Base-by-base conservation (phyloP, 2,888 invertebrate genomes). In the Rhimphoctona megacephalus region DNA sequence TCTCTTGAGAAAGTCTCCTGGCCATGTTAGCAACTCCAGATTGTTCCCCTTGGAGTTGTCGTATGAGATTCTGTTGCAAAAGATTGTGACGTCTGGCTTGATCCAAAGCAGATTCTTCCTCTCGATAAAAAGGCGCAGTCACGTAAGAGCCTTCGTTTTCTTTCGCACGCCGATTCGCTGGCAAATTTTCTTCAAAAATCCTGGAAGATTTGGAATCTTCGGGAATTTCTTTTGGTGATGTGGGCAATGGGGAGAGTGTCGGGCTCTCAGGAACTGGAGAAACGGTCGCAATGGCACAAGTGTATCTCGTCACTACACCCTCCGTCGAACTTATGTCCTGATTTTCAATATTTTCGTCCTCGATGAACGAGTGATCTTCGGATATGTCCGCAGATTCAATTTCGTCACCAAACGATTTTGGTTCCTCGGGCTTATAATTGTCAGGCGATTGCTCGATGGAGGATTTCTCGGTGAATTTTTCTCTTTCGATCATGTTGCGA, bases 51-150 rank as follows among this genome's bases (percentile, higher is more conserved):
- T 92, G 91, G 9, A 92, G 57, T 17, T 89, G 90, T 22, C 89
- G 89, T 3, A 92, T 90, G 0, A 94, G 86, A 73, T 88, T 92
- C 64, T 93, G 93, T 64, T 94, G 94, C 11, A 94, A 83, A 82
- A 93, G 79, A 80, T 94, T 94, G 85, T 94, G 94, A 11, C 94
- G 90, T 52, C 92, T 92, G 17, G 93, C 92, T 64, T 93, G 93
- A 17, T 92, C 91, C 22, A 84, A 14, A 85, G 90, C 57, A 19
- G 43, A 25, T 61, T 81, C 77, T n/a, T 82, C 77, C 72, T 80
- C 86, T 4, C 73, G 74, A 54, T 70, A 77, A 46, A 61, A 19
- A 9, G 67, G 17, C 4, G 79, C 46, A 0, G 61, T 5, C 3
- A 46, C 39, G 67, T 33, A 67, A 5, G 74, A 57, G 22, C 14